Evolutionary conservation across 2,797 vertebrate genomes (phyloP), one percentile per base, ranked within the genome.

Genomic region (Eremophila alpestris): DNA sequence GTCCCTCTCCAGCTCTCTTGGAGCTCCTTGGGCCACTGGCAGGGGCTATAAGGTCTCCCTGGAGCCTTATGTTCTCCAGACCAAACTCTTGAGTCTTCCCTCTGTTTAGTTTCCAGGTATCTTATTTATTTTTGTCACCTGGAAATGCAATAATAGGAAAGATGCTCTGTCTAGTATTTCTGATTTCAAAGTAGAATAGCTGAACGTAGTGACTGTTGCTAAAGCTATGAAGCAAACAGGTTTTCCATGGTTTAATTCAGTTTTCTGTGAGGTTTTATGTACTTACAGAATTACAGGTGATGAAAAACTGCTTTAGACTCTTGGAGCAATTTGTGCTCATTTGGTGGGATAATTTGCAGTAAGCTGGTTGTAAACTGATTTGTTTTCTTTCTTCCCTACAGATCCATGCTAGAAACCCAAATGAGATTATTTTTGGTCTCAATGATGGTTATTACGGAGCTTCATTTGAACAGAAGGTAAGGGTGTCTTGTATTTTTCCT

Each of bases 391-490:
- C 76, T 52, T 60, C 43, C 45, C 65, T 74, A 56, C 75, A 99
- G 99, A 99, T 99, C 96, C 99, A 98, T 49, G 99, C 99, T 82
- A 98, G 98, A 95, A 99, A 99, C 97, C 98, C 99, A 73, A 99
- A 99, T 97, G 99, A 99, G 98, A 98, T 99, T 90, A 99, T 99
- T 97, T 99, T 99, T 98, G 99, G 99, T 81, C 97, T 99, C 95
- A 99, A 99, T 75, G 99, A 99, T 96, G 99, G 99, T 96, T 99
- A 99, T 98, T 99, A 99, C 40, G 98, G 99, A 98, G 99, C 99
- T 97, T 98, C 99, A 51, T 99, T 98, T 97, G 99, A 99, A 97
- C 98, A 98, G 69, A 99, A 99, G 99, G 99, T 99, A 98, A 96
- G 94, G 24, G 7, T 52, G 7, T 49, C 13, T 45, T 1, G 1